These are phyloP conservation scores for Aphodius granarius DNA, from an alignment of 2,888 invertebrate genomes.

Conservation along the genomic window DNA sequence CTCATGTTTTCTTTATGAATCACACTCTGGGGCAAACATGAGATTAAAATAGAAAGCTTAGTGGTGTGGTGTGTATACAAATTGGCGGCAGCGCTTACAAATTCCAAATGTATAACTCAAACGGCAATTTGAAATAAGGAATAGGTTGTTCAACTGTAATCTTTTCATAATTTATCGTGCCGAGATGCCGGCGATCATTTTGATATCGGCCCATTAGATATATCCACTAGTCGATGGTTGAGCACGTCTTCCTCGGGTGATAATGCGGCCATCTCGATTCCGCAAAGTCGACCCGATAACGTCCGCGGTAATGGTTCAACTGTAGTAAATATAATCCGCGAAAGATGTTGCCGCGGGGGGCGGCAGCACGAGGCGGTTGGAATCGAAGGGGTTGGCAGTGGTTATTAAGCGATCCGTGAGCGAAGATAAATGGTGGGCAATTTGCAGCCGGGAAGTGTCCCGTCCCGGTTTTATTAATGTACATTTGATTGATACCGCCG, in stretches of 20 bases:
- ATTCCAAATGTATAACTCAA: background rate
- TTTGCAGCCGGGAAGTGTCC: conserved; percentile 38
- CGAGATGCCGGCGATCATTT: background rate
- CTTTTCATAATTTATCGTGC: background rate
- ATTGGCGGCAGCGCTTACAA: background rate
- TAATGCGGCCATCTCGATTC: background rate
- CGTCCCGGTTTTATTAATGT: conserved; percentile 38
- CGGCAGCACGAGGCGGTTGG: background rate
- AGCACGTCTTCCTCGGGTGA: background rate
- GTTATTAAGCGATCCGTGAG: background rate
- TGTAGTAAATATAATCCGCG: background rate
- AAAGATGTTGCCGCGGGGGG: background rate
- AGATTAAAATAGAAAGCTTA: too few species aligned
- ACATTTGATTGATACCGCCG: conserved; percentile 36
- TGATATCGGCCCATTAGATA: background rate
- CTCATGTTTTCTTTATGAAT: background rate
- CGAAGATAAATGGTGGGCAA: conserved; percentile 36
- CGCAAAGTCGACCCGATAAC: background rate
- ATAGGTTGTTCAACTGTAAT: background rate
- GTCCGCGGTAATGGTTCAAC: background rate
- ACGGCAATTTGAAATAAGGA: background rate
- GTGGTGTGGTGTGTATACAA: background rate
- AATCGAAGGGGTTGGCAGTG: background rate
- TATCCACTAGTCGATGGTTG: background rate
- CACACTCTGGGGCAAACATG: too few species aligned